Conservation (phyloP, 2,113 vertebrate genomes). For the Platysteira castanea region DNA sequence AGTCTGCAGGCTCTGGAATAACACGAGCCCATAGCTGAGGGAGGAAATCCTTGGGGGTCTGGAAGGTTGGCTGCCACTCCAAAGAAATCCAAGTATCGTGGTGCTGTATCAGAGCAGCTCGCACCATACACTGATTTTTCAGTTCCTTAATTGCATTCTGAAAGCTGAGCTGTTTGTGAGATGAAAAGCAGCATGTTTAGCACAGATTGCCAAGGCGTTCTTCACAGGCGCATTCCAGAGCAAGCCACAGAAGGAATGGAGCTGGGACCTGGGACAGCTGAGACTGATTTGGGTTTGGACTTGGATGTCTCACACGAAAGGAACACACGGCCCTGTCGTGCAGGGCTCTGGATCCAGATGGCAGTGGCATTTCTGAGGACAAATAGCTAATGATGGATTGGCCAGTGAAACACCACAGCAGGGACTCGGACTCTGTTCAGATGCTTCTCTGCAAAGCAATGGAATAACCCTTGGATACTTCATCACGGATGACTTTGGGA, state of each 20-base stretch:
- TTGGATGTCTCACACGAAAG: background rate
- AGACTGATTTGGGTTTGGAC: background rate
- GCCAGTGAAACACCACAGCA: background rate
- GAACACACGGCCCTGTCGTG: background rate
- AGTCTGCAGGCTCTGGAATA: background rate
- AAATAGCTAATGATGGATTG: background rate
- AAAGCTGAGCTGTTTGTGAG: constrained; percentile 19
- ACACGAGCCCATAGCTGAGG: background rate
- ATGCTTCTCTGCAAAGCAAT: background rate
- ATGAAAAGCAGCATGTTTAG: constrained; percentile 26
- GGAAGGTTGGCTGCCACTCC: background rate
- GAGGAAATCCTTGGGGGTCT: background rate
- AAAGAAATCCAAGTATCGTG: background rate
- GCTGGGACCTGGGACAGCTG: constrained; percentile 36
- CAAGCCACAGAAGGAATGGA: background rate
- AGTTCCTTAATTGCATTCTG: constrained; percentile 19
- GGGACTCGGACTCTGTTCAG: background rate
- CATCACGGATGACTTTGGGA: background rate
- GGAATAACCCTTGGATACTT: background rate
- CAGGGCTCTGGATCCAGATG: background rate
- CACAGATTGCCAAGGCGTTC: background rate
- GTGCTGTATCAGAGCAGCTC: background rate
- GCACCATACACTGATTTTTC: background rate
- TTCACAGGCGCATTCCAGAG: background rate
- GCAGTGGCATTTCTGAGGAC: background rate